These are phyloP conservation scores for Eurypyga helias DNA, from an alignment of 2,113 vertebrate species.

Conservation along the genomic window DNA sequence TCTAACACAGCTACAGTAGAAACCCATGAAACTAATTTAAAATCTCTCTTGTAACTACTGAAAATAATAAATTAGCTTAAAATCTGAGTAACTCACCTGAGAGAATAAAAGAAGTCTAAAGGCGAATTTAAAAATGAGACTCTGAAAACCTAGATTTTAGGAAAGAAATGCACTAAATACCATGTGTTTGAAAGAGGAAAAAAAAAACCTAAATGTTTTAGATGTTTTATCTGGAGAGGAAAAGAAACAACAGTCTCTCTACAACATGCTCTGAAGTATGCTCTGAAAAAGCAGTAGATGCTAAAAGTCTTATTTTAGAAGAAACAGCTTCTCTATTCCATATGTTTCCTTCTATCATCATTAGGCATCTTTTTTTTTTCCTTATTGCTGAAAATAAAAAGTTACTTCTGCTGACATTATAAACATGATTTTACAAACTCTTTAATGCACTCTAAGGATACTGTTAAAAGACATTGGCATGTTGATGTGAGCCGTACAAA, in stretches of 20 bases:
- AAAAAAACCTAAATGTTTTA: neutral
- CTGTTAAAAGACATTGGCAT: conserved; percentile 88
- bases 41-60: neutral
- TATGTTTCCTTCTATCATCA: neutral
- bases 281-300: neutral
- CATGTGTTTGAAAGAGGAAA: neutral
- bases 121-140: neutral
- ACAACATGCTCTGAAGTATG: neutral
- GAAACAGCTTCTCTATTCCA: neutral
- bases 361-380: conserved; percentile 7
- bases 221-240: neutral
- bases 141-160: neutral
- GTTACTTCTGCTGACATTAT: conserved; percentile 75
- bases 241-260: neutral
- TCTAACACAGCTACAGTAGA: neutral
- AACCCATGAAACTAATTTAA: neutral
- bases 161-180: neutral
- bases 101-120: neutral
- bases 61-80: neutral
- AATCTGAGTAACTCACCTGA: neutral
- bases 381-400: conserved; percentile 62
- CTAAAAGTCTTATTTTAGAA: neutral
- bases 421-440: conserved; percentile 76
- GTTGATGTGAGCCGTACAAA: conserved; percentile 94
- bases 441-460: conserved; percentile 90